Conservation (phyloP, 2,113 vertebrate genomes). For the Himantopus leucocephalus region DNA sequence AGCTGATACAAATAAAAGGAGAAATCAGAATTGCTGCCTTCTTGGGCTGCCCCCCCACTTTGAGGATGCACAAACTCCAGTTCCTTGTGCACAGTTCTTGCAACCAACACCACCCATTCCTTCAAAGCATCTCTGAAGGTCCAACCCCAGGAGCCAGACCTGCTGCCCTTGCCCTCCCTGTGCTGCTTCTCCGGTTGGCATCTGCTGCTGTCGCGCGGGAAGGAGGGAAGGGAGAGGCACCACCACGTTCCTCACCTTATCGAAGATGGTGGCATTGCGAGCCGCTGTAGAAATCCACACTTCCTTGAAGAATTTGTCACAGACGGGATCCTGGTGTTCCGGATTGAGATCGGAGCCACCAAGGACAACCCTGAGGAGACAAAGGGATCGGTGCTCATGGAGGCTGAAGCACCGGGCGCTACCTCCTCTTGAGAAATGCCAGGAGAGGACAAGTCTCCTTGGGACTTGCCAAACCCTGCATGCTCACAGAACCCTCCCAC, state of each 20-base stretch:
- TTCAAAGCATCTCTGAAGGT: not conserved
- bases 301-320: slow-evolving; percentile 96
- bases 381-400: not conserved
- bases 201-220: not conserved
- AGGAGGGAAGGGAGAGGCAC: not conserved
- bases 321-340: slow-evolving; percentile 88
- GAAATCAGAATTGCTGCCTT: not conserved
- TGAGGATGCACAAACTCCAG: not conserved
- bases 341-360: slow-evolving; percentile 80
- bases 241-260: slow-evolving; percentile 74
- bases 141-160: not conserved
- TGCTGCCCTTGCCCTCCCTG: not conserved
- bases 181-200: not conserved
- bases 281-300: slow-evolving; percentile 90
- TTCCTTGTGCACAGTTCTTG: not conserved
- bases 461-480: not conserved
- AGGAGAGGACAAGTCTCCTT: not conserved
- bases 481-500: not conserved
- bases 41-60: not conserved
- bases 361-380: slow-evolving; percentile 81
- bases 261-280: slow-evolving; percentile 92
- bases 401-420: not conserved
- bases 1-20: not conserved
- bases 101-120: not conserved
- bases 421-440: not conserved